Base-by-base conservation (phyloP, 2,797 vertebrate genomes). In the Coreius guichenoti region DNA sequence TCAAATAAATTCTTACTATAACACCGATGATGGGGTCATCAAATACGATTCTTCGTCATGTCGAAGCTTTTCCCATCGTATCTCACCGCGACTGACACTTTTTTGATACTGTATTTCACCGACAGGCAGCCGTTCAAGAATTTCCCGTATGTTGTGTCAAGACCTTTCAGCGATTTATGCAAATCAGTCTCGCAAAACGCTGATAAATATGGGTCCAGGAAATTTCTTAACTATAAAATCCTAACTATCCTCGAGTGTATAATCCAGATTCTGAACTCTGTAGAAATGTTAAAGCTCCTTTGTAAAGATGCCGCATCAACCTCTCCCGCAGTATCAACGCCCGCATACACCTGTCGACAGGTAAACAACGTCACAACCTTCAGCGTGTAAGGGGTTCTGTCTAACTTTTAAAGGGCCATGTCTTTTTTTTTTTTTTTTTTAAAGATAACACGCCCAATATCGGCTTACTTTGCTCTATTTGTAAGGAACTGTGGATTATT, bases 401-500 rank as follows among this genome's bases (percentile, higher is more conserved):
- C 61, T 68, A 56, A 26, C 36, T 39, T 74, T 90, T 90, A 90
- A 90, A 90, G 87, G 86, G 89, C 63, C 81, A 87, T 19, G 23
- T 2, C 33, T 79, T 54, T 67, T 11, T 13, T 51, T 63, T 36
- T 76, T 5, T 29, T 11, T 43, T 12, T 14, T 12, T 47, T n/a
- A 17, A 49, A 14, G 3, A 69, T 14, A 33, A 29, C 67, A 73
- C 83, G 31, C 83, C 83, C 75, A n/a, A 19, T 14, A 79, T 23
- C 54, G 39, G 5, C 14, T 80, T 85, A 29, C 76, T 51, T 33
- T 14, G 23, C 12, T 58, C 6, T 51, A 8, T 16, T 14, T 79
- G 12, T n/a, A 29, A 70, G n/a, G 9, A 56, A 26, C 7, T 14
- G 31, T 8, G 19, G 39, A 16, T 33, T 72, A 45, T 61, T 47